Conservation (phyloP, 2,888 invertebrate genomes). For the Suillia variegata region DNA sequence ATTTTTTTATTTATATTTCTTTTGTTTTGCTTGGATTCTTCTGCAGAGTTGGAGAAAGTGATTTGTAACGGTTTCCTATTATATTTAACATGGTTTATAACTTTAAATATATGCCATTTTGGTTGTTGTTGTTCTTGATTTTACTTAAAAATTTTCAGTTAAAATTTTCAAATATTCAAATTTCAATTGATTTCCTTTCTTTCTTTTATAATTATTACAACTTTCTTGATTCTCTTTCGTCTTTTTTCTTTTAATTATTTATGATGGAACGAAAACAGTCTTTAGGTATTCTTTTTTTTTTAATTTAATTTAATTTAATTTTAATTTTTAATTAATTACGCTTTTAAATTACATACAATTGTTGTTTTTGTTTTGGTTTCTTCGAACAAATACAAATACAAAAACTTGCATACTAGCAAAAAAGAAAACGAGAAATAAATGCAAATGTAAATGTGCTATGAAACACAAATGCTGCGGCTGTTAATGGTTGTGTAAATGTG, state of each 20-base stretch:
- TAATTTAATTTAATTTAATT: conserved; percentile 29
- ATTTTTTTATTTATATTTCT: no score
- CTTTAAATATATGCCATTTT: neutral
- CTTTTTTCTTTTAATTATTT: conserved; percentile 34
- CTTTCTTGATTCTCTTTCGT: conserved; percentile 1
- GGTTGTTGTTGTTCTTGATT: neutral
- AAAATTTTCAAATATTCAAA: no score
- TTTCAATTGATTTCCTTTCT: neutral
- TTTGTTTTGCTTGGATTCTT: no score
- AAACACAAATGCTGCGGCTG: no score
- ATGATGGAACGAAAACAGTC: conserved; percentile 63
- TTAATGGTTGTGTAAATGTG: no score
- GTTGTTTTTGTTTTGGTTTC: no score
- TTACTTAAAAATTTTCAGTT: neutral
- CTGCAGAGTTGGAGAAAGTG: no score
- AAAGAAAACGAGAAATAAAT: neutral
- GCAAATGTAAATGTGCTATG: neutral
- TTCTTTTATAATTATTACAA: conserved; percentile 3
- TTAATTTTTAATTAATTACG: conserved; percentile 29
- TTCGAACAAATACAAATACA: no score
- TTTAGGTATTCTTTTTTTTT: conserved; percentile 60
- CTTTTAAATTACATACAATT: conserved; percentile 29
- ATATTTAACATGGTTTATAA: neutral
- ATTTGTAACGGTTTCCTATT: no score
- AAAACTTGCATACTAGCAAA: neutral